These are phyloP conservation scores for Drosophila lacertosa DNA, from an alignment of 1,140 invertebrate species.

Conservation along the genomic window DNA sequence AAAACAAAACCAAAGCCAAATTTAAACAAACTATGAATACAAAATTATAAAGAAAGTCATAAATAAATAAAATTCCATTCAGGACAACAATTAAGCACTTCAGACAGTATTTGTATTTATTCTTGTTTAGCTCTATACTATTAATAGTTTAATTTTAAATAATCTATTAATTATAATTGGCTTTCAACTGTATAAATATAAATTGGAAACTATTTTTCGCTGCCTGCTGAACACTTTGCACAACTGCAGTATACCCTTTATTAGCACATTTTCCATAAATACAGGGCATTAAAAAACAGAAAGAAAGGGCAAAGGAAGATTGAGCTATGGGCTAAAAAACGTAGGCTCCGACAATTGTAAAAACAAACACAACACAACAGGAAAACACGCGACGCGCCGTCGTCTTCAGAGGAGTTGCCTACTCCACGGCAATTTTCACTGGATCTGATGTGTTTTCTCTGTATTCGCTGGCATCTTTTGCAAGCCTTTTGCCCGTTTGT, in stretches of 20 bases:
- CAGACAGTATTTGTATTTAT: too few species aligned
- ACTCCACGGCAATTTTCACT: slow-evolving; percentile 4
- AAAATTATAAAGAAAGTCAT: too few species aligned
- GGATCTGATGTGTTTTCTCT: slow-evolving; percentile 8
- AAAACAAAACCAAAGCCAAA: too few species aligned
- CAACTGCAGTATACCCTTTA: neutral
- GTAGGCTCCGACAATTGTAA: slow-evolving; percentile 36
- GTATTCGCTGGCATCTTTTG: slow-evolving; percentile 22
- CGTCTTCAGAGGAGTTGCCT: slow-evolving; percentile 4
- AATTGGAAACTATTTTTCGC: neutral
- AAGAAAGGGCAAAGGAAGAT: neutral
- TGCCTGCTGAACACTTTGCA: neutral
- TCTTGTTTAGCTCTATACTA: too few species aligned
- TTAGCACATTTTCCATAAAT: neutral
- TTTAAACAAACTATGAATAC: too few species aligned
- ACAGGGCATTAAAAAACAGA: slow-evolving; percentile 1
- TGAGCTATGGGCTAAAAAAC: neutral
- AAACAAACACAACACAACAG: slow-evolving; percentile 64
- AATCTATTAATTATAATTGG: too few species aligned
- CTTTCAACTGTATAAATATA: too few species aligned
- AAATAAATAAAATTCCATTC: too few species aligned
- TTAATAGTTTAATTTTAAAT: too few species aligned
- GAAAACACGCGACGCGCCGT: slow-evolving; percentile 18
- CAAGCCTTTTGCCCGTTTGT: slow-evolving; percentile 57
- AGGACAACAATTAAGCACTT: too few species aligned